Base-by-base conservation (phyloP, 1,140 invertebrate genomes). In the Camponotus floridanus region DNA sequence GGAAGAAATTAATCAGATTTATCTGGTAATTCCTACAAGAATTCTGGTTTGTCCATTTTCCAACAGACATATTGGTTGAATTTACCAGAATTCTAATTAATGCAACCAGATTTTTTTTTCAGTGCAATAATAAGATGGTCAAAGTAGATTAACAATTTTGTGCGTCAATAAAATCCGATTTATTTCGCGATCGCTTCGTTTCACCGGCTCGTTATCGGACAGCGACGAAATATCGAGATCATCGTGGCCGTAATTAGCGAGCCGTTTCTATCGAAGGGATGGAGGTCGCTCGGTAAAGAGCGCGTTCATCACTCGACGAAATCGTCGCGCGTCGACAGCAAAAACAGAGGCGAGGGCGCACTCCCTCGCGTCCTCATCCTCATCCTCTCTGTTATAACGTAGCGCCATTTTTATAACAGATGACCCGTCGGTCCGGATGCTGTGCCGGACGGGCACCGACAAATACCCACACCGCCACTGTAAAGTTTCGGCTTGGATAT, bases 391-490 rank as follows among this genome's bases (percentile, higher is more conserved):
- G 88, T 73, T 89, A 79, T 86, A 89, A 89, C 88, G 65, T 81
- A 84, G 31, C 62, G 79, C 88, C 88, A 90, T 90, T 90, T 90
- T 87, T 89, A 48, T 90, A 89, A 90, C 78, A 90, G 89, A 90
- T 89, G 87, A 87, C 88, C 87, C 88, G 83, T 88, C 88, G 71
- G 81, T 59, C 70, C 84, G 88, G 85, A 81, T 73, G 67, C 88
- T 89, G 87, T 48, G 61, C 87, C 78, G 88, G 88, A 89, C 76
- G 88, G 76, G 39, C 78, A 86, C 84, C 87, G 87, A 89, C 88
- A 89, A 89, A 89, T 89, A 89, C 76, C 78, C 55, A 33, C 71
- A 76, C 48, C 55, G 71, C 57, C 45, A 80, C 68, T 86, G 67
- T 76, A 86, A 89, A 89, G 62, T 88, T 89, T 86, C 64, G 76